Evolutionary conservation across 2,797 vertebrate genomes (phyloP).

Genomic region (Megalops cyprinoides): DNA sequence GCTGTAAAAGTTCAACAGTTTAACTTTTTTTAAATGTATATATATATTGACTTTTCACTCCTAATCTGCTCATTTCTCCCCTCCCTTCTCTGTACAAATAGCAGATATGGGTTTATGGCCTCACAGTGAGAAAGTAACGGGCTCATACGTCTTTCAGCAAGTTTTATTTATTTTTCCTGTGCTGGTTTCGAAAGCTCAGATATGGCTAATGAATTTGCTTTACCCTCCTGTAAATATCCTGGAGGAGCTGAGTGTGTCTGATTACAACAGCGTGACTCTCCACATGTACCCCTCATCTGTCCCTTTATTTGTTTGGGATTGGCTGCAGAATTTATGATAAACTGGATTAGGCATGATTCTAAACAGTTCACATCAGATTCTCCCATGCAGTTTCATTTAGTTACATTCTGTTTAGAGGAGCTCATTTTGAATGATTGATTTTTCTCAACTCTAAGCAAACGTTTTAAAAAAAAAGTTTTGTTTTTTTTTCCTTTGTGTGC

Average conservation of each 20-base stretch:
- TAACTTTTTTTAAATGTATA: background rate
- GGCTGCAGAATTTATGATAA: background rate
- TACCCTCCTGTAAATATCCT: conserved; percentile 1
- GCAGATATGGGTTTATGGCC: background rate
- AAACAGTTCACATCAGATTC: too few relatives aligned
- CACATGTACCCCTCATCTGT: background rate
- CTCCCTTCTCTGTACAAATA: background rate
- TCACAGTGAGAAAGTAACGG: background rate
- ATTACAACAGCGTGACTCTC: background rate
- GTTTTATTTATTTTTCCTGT: background rate
- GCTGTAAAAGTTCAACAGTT: background rate
- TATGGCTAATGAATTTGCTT: background rate
- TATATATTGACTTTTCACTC: background rate
- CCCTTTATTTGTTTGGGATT: background rate
- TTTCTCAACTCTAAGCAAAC: too few relatives aligned
- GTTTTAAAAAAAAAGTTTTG: background rate
- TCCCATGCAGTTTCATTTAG: too few relatives aligned
- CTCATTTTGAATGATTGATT: background rate
- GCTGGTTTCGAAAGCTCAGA: background rate
- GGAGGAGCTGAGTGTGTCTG: background rate
- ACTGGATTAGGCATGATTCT: background rate
- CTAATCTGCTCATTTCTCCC: background rate
- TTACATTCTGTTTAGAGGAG: background rate
- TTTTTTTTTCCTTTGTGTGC: background rate
- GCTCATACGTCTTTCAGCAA: background rate